These are phyloP conservation scores for Microchrysa polita DNA, from an alignment of 2,888 invertebrate species.

Conservation along the genomic window DNA sequence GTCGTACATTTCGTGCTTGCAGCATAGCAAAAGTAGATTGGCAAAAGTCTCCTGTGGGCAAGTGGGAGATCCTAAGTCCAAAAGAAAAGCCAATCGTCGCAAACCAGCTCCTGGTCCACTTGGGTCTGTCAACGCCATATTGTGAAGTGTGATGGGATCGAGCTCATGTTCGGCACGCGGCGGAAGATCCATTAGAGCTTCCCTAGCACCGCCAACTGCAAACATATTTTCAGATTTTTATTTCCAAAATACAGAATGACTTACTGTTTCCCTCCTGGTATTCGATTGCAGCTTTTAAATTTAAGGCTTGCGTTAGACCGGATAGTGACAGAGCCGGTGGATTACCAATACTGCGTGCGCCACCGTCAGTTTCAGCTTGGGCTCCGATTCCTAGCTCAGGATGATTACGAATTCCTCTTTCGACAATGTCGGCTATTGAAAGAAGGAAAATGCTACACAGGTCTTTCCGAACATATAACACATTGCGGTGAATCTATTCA, in stretches of 20 bases:
- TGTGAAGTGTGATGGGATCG: constrained; percentile 97
- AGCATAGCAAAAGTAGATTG: constrained; percentile 92
- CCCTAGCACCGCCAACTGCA: constrained; percentile 82
- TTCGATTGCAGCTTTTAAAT: constrained; percentile 97
- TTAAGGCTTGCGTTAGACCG: constrained; percentile 96
- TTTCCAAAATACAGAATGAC: constrained; percentile 47
- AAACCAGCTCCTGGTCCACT: constrained; percentile 90
- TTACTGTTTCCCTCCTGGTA: constrained; percentile 88
- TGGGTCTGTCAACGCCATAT: constrained; percentile 90
- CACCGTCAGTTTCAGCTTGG: constrained; percentile 81
- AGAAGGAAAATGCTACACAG: too few relatives aligned
- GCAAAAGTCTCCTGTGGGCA: constrained; percentile 98
- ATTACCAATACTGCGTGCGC: constrained; percentile 94
- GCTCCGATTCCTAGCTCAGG: constrained; percentile 97
- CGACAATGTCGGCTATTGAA: constrained; percentile 84
- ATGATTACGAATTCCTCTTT: constrained; percentile 94
- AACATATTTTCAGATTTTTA: neutral
- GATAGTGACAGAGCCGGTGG: constrained; percentile 93
- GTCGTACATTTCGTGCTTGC: constrained; percentile 97
- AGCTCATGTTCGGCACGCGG: constrained; percentile 96
- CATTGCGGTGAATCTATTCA: too few relatives aligned
- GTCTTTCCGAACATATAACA: too few relatives aligned
- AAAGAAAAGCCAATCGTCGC: constrained; percentile 86
- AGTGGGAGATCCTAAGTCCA: constrained; percentile 85
- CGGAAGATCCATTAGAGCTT: constrained; percentile 89